Percentiles rank a stretch among this genome's conserved stretches.
These are phyloP conservation scores for Theocolax elegans DNA, from an alignment of 1,140 invertebrate species.

Conservation along the genomic window DNA sequence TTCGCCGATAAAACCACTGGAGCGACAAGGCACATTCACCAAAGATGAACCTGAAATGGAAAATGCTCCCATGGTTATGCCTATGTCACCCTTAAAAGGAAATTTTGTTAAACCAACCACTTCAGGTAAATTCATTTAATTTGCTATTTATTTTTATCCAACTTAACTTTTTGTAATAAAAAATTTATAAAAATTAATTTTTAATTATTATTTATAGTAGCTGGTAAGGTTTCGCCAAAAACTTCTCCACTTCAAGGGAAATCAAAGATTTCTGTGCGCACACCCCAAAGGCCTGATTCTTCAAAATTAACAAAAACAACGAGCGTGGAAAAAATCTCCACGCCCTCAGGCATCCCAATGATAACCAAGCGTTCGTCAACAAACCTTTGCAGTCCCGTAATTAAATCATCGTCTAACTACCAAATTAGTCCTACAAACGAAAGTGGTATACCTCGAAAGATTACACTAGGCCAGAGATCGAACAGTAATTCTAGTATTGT, in stretches of 20 bases:
- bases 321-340: slow-evolving; percentile 56
- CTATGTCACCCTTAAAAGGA: slow-evolving; percentile 2
- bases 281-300: slow-evolving; percentile 50
- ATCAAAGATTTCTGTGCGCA: slow-evolving; percentile 49
- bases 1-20: slow-evolving; percentile 66
- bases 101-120: not conserved
- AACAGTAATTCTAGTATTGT: slow-evolving; percentile 74
- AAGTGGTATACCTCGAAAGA: slow-evolving; percentile 40
- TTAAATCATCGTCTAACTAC: slow-evolving; percentile 36
- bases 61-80: slow-evolving; percentile 53
- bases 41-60: slow-evolving; percentile 77
- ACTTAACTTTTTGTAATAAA: not conserved
- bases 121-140: slow-evolving; percentile 2
- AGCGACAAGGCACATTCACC: slow-evolving; percentile 88
- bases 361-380: slow-evolving; percentile 54
- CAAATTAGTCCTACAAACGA: slow-evolving; percentile 32
- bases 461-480: slow-evolving; percentile 61
- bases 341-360: slow-evolving; percentile 56
- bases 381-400: slow-evolving; percentile 69
- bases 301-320: slow-evolving; percentile 55
- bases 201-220: slow-evolving; percentile 2
- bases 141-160: not conserved
- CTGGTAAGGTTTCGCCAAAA: slow-evolving; percentile 19
- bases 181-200: not conserved
- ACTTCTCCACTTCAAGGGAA: slow-evolving; percentile 41